Conservation (phyloP, 2,797 vertebrate species). For the Mormyrus proboscirostris region DNA sequence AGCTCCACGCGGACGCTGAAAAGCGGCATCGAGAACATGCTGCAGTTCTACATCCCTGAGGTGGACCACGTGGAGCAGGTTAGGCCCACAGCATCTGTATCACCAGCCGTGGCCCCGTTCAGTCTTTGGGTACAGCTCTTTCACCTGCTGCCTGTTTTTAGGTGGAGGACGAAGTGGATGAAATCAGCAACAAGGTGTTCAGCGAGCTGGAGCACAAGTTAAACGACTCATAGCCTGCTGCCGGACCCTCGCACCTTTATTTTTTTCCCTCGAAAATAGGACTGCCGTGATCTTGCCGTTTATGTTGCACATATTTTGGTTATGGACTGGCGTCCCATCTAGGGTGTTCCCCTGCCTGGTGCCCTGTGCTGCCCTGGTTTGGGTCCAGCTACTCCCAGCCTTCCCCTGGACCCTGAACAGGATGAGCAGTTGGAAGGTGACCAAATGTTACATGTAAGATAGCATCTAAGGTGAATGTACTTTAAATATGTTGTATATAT, state of each 20-base stretch:
- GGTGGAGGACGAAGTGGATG: constrained; percentile 73
- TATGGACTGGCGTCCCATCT: not conserved
- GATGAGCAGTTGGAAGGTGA: not conserved
- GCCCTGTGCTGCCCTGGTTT: not conserved
- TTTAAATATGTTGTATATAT: not conserved
- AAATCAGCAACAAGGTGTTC: constrained; percentile 64
- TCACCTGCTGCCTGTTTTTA: constrained; percentile 29
- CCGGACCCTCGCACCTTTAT: not conserved
- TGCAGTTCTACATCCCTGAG: constrained; percentile 75
- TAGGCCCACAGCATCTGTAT: not conserved
- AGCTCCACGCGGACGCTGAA: constrained; percentile 67
- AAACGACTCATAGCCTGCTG: constrained; percentile 45
- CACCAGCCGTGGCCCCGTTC: not conserved
- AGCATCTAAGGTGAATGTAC: not conserved
- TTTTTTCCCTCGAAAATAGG: not conserved
- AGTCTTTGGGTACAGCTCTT: not conserved
- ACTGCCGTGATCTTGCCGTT: not conserved
- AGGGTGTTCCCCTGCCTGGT: not conserved
- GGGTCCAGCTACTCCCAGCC: not conserved
- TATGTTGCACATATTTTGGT: not conserved
- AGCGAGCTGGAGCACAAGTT: constrained; percentile 63
- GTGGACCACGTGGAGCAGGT: constrained; percentile 69
- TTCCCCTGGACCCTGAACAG: not conserved
- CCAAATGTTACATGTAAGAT: not conserved
- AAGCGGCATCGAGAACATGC: constrained; percentile 74